Base-by-base conservation (phyloP, 92 coral and sea anemone species). In the Metridium senile region DNA sequence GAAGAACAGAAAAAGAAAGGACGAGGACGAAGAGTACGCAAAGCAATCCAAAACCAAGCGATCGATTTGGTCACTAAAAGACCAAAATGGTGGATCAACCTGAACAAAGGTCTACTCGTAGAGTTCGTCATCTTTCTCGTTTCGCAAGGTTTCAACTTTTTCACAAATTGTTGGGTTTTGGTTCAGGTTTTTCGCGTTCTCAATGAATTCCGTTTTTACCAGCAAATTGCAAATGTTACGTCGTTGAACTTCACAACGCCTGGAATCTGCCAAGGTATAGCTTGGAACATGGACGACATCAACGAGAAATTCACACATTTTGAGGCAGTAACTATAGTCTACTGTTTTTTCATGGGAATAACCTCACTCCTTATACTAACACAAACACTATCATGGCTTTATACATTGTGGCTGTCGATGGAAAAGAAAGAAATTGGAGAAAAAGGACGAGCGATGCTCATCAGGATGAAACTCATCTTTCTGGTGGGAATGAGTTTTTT, bases 61-160 rank as follows among this genome's bases (percentile, higher is more conserved):
- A 2, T 21, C 16, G 49, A 39, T 13, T 22, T 70, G 9, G 18
- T 68, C 6, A 34, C 18, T 31, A 79, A 58, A 53, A 57, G 52
- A 39, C 84, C 84, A 57, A 33, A 69, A 54, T 79, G 84, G 84
- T 79, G 84, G 84, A 70, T 68, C 26, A 79, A 79, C 61, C 70
- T 79, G 16, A 93, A 90, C 73, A 92, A 89, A 68, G 98, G 98
- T 1, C 62, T 94, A 65, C 76, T 92, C 1, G 73, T 81, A 6
- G 98, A 94, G 53, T 92, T 94, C 62, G 71, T 92, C 2, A 82
- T 94, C 51, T 94, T 94, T 59, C 58, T 92, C 20, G 69, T 91
- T 8, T 83, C 88, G 16, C 98, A 94, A 70, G 98, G 98, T 11
- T 92, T 94, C 64, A 93, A 94, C 78, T 66, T 92, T 29, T 87